Percentiles rank a stretch among this genome's conserved stretches.
phyloP scores from a whole-genome alignment of 2,797 vertebrate genomes.

The Sebastes steindachneri region DNA sequence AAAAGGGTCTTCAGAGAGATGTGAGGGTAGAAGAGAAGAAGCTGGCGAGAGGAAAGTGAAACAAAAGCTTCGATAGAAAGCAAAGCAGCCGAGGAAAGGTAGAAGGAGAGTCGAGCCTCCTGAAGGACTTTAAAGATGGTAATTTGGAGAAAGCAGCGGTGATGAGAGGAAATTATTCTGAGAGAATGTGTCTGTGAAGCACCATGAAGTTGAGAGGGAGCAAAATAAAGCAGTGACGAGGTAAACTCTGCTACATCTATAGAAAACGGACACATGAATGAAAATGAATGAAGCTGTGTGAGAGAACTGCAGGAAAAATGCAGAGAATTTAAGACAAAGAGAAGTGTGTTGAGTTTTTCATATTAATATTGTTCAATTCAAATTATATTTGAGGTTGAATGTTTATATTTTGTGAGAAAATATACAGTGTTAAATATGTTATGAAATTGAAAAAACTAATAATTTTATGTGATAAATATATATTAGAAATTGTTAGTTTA shows the following conservation, averaged over 20 bases:
- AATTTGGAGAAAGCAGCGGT: constrained; percentile 45
- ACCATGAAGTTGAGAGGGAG: constrained; percentile 17
- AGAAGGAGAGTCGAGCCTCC: constrained; percentile 35
- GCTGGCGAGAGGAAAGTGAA: constrained; percentile 35
- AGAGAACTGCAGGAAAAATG: not conserved
- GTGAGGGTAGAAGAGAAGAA: constrained; percentile 37
- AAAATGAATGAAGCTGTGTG: not conserved
- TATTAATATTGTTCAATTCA: not conserved
- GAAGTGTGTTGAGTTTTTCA: not conserved
- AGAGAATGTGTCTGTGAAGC: constrained; percentile 32
- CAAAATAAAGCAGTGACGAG: not conserved
- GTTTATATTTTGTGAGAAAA: not conserved
- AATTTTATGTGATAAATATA: not conserved
- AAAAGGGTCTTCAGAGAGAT: constrained; percentile 55
- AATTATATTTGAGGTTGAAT: not conserved
- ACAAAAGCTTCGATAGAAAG: constrained; percentile 42
- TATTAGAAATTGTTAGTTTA: not conserved
- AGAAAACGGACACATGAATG: not conserved
- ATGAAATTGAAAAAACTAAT: not conserved
- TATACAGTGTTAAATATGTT: not conserved
- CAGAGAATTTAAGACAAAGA: not conserved
- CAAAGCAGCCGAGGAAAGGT: constrained; percentile 26
- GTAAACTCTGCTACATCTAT: not conserved
- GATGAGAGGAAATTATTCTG: constrained; percentile 53
- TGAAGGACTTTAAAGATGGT: constrained; percentile 58